Conservation (phyloP, 1,140 invertebrate species). For the Drosophila jambulina region DNA sequence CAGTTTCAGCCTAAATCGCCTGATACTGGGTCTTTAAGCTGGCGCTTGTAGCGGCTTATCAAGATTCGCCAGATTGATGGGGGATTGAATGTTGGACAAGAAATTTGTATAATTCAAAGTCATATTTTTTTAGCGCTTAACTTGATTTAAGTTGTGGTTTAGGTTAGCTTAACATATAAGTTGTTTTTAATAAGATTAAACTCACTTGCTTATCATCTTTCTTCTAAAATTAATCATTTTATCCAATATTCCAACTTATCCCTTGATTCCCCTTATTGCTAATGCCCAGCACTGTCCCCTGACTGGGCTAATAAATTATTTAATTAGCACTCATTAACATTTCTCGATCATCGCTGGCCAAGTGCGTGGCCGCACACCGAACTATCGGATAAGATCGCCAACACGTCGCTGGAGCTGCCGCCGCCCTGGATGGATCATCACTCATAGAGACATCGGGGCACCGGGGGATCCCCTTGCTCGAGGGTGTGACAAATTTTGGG, state of each 20-base stretch:
- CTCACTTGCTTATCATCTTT: background rate
- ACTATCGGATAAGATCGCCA: conserved; percentile 69
- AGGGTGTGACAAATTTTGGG: conserved; percentile 74
- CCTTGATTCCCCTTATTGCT: conserved; percentile 11
- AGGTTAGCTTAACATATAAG: background rate
- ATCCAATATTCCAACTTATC: background rate
- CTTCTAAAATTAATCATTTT: background rate
- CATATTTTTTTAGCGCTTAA: background rate
- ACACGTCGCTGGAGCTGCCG: conserved; percentile 21
- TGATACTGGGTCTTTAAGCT: conserved; percentile 23
- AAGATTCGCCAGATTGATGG: conserved; percentile 57
- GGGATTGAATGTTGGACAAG: background rate
- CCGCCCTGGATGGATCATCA: conserved; percentile 27
- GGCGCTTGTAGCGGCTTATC: conserved; percentile 74
- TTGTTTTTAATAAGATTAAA: too few species aligned
- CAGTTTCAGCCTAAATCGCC: conserved; percentile 32
- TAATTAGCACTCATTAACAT: conserved; percentile 78
- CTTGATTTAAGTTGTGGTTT: background rate
- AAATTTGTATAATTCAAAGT: background rate
- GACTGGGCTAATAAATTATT: conserved; percentile 68
- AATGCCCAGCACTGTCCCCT: background rate
- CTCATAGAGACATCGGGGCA: conserved; percentile 49
- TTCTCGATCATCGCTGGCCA: conserved; percentile 29
- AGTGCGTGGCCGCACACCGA: conserved; percentile 58
- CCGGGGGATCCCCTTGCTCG: background rate